phyloP scores from a whole-genome alignment of 2,888 invertebrate genomes.

The Drosophila cognata region DNA sequence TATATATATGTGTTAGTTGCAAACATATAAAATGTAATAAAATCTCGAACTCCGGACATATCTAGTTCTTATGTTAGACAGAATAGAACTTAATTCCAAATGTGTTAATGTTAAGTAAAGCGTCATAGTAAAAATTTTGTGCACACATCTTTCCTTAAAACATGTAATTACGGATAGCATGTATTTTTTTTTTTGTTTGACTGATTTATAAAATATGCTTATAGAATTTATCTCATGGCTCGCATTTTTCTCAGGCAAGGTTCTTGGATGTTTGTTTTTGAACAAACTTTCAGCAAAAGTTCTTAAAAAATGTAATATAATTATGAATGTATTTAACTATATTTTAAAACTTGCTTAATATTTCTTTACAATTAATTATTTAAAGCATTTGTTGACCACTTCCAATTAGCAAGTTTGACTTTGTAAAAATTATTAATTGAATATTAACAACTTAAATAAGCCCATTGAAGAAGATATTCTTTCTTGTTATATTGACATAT shows the following conservation, averaged over 20 bases:
- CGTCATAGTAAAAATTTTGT: background rate
- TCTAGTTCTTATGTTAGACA: background rate
- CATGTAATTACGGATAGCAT: conserved; percentile 33
- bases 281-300: conserved; percentile 67
- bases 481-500: conserved; percentile 34
- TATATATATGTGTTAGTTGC: background rate
- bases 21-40: background rate
- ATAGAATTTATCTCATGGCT: conserved; percentile 63
- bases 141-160: conserved; percentile 7
- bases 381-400: conserved; percentile 62
- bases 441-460: conserved; percentile 64
- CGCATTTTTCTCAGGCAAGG: conserved; percentile 57
- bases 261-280: conserved; percentile 45
- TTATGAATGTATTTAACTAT: conserved; percentile 23
- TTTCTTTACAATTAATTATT: conserved; percentile 41
- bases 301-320: conserved; percentile 54
- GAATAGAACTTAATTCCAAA: background rate
- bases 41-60: background rate
- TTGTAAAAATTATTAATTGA: conserved; percentile 30
- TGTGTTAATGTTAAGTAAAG: background rate
- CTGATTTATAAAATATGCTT: conserved; percentile 16
- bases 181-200: background rate
- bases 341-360: conserved; percentile 56
- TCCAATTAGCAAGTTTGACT: conserved; percentile 35
- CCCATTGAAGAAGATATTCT: conserved; percentile 20